Evolutionary conservation across 2,888 invertebrate genomes (phyloP).

Genomic region (Nomada fabriciana): DNA sequence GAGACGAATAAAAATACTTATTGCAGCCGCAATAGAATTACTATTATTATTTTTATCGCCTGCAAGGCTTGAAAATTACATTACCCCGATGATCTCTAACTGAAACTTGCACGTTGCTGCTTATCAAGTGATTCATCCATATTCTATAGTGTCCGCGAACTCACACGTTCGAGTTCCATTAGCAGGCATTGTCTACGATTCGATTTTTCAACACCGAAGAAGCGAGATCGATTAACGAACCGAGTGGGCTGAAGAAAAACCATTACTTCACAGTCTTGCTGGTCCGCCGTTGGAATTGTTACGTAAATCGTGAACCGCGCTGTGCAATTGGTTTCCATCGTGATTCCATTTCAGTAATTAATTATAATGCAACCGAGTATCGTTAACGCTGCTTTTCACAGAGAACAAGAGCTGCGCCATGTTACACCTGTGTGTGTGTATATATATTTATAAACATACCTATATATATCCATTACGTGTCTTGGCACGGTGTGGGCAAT

Average conservation of each 20-base stretch:
- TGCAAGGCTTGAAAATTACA: too few species aligned
- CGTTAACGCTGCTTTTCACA: conserved; percentile 43
- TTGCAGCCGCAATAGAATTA: too few species aligned
- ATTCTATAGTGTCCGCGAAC: too few species aligned
- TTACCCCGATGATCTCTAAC: too few species aligned
- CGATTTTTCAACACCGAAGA: not conserved
- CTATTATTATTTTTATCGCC: too few species aligned
- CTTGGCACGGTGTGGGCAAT: conserved; percentile 21
- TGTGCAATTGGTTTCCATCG: conserved; percentile 33
- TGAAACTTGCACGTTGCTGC: too few species aligned
- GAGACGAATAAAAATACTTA: too few species aligned
- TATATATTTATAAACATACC: not conserved
- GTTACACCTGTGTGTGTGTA: not conserved
- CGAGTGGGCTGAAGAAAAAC: conserved; percentile 12
- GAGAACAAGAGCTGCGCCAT: conserved; percentile 4
- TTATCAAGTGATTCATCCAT: too few species aligned
- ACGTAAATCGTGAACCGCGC: conserved; percentile 8
- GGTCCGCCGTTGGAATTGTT: conserved; percentile 8
- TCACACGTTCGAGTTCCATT: too few species aligned
- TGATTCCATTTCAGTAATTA: conserved; percentile 47
- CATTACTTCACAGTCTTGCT: not conserved
- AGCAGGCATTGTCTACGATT: too few species aligned
- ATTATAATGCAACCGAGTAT: conserved; percentile 40
- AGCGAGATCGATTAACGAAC: not conserved
- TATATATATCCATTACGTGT: conserved; percentile 30